Base-by-base conservation (phyloP, 1,140 invertebrate species). In the Zophobas atratus region DNA sequence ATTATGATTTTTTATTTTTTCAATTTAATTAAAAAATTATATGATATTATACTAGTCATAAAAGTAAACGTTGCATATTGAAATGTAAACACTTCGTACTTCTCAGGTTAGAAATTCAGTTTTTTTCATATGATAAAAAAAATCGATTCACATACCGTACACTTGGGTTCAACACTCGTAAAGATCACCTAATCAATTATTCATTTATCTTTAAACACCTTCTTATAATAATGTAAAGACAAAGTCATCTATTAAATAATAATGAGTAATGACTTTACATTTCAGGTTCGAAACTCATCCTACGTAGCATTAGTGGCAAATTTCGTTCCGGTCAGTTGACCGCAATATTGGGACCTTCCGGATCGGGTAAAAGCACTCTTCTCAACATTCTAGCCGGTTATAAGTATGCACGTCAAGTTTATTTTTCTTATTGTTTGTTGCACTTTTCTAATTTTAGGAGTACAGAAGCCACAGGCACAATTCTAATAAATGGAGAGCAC, bases 301-400 rank as follows among this genome's bases (percentile, higher is more conserved):
- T 95, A 38, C 88, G 91, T 72, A 91, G 90, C 48, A 88, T 95
- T 4, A 93, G 89, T 77, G 94, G 94, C 0, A 89, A 92, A 78
- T 95, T 95, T 83, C 89, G 88, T 70, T 92, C 93, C 0, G 94
- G 94, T 0, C 89, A 96, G 81, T 87, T 97, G 53, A 94, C 93
- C 0, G 95, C 93, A 1, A 96, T 97, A 79, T 89, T 97, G 85
- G 95, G 96, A 1, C 95, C 95, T 2, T 97, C 95, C 0, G 96
- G 96, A 2, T 94, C 96, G 0, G 97, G 97, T 20, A 98, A 98
- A 87, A 96, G 94, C 38, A 97, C 96, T 0, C 86, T 97, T 1
- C 87, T 97, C 1, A 96, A 97, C 83, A 89, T 96, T 77, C 86
- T 96, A 6, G 94, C 95, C 4, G 95, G 95, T 79, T 97, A 95